These are phyloP conservation scores for Lophochroa leadbeateri DNA, from an alignment of 2,113 vertebrate species.

Conservation along the genomic window DNA sequence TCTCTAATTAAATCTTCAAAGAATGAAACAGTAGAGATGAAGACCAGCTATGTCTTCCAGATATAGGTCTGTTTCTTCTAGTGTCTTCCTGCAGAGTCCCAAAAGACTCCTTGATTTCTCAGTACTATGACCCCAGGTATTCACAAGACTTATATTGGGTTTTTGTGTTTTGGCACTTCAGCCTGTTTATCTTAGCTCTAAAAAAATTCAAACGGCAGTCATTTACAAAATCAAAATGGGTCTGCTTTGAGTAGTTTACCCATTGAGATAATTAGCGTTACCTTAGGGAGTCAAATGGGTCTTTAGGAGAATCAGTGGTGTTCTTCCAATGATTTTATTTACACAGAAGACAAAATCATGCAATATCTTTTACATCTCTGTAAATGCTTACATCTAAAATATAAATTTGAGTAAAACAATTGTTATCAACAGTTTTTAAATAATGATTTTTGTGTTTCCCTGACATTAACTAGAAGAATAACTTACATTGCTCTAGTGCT, in stretches of 20 bases:
- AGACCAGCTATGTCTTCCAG: background rate
- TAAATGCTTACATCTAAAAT: background rate
- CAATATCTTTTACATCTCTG: background rate
- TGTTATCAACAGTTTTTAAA: background rate
- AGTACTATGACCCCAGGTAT: background rate
- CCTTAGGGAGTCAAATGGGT: background rate
- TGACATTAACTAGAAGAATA: background rate
- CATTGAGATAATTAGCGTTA: background rate
- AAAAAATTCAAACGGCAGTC: background rate
- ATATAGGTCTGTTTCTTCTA: background rate
- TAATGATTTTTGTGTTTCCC: background rate
- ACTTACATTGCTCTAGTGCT: background rate
- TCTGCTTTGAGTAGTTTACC: background rate
- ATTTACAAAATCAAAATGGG: background rate
- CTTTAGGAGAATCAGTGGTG: background rate
- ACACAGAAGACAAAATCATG: background rate
- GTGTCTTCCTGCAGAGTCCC: background rate
- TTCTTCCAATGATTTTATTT: background rate
- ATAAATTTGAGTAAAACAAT: background rate
- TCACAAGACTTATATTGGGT: background rate
- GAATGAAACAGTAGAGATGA: background rate
- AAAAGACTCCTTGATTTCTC: background rate
- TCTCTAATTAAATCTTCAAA: background rate
- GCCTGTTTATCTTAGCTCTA: background rate
- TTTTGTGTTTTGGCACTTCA: background rate